These are phyloP conservation scores for Lepidocyrtinus sp. DNA, from an alignment of 2,888 invertebrate genomes.

Conservation along the genomic window DNA sequence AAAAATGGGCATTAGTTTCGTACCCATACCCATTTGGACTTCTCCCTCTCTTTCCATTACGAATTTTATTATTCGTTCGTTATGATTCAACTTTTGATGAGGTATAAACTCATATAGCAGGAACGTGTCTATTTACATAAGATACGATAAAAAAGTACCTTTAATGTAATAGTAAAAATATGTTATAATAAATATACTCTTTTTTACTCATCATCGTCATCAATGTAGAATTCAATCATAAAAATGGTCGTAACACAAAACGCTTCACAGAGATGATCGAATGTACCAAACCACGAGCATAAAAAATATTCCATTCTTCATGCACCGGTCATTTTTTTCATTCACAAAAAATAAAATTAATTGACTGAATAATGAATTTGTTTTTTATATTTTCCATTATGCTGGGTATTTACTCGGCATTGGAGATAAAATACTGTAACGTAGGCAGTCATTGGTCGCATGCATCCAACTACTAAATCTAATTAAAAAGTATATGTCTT, in stretches of 20 bases:
- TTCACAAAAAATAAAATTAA: conserved; percentile 46
- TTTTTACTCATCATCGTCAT: too few species aligned
- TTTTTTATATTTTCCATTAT: too few species aligned
- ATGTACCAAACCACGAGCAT: too few species aligned
- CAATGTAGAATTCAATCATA: too few species aligned
- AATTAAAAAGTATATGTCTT: conserved; percentile 38
- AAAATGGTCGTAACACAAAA: neutral
- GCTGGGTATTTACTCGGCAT: too few species aligned
- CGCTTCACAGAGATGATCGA: neutral
- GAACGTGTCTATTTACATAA: neutral
- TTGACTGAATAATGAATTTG: conserved; percentile 43
- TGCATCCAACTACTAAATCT: conserved; percentile 40
- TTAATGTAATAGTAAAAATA: neutral
- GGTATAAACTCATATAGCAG: neutral
- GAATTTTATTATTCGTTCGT: neutral
- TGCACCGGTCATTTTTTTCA: conserved; percentile 16
- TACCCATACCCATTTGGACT: conserved; percentile 25
- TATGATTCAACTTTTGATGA: conserved; percentile 12
- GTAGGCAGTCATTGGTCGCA: neutral
- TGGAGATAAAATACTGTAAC: conserved; percentile 14
- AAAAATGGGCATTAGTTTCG: too few species aligned
- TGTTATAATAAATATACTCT: neutral
- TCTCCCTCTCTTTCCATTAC: neutral
- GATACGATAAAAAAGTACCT: neutral
- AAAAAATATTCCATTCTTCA: too few species aligned